Conservation (phyloP, 2,797 vertebrate genomes). For the Spinus pinus region DNA sequence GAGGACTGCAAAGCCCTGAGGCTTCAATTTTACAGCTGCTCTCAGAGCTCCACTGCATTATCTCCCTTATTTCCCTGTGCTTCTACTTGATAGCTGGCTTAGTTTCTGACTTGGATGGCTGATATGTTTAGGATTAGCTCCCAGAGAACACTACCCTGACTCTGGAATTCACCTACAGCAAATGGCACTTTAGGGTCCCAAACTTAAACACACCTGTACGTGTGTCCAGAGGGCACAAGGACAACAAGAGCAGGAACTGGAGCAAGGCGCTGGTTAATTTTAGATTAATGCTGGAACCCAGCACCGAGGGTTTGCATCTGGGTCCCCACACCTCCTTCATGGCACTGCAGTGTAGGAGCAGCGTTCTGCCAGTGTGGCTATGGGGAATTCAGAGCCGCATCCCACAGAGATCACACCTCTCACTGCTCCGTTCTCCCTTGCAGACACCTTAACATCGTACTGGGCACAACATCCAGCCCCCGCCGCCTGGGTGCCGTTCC, state of each 20-base stretch:
- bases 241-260: neutral
- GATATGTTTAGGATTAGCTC: neutral
- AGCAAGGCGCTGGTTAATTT: rapidly evolving
- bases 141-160: neutral
- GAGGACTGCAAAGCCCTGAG: neutral
- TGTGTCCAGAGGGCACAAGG: neutral
- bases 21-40: neutral
- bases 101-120: neutral
- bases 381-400: neutral
- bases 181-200: neutral
- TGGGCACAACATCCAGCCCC: neutral
- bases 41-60: neutral
- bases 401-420: neutral
- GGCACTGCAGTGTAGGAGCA: rapidly evolving
- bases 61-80: neutral
- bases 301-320: neutral
- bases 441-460: neutral
- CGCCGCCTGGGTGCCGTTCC: rapidly evolving
- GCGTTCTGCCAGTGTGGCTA: rapidly evolving
- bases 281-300: neutral
- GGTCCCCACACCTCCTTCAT: rapidly evolving
- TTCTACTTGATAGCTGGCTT: neutral
- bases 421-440: neutral
- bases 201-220: rapidly evolving
- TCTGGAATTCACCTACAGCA: neutral